Evolutionary conservation across 2,797 vertebrate species (phyloP).

Genomic region (Notamacropus eugenii): DNA sequence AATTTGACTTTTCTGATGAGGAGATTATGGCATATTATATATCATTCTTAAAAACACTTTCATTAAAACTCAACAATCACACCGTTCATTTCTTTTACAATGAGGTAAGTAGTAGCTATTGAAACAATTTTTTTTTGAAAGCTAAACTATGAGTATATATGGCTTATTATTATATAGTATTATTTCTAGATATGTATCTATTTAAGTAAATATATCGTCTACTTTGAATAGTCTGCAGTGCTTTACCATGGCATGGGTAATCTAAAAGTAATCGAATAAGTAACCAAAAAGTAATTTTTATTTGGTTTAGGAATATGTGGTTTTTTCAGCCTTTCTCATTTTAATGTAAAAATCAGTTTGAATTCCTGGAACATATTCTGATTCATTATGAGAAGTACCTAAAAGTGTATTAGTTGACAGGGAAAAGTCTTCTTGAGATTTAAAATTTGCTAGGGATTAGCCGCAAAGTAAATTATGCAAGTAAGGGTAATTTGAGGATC

Average conservation of each 20-base stretch:
- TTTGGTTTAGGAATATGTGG: neutral
- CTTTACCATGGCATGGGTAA: neutral
- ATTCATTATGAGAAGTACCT: neutral
- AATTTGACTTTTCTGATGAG: slow-evolving; percentile 99
- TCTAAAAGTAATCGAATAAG: neutral
- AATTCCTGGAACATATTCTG: neutral
- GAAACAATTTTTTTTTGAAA: neutral
- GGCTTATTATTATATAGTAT: neutral
- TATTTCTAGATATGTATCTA: neutral
- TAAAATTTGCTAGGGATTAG: neutral
- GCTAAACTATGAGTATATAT: neutral
- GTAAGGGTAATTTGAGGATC: neutral
- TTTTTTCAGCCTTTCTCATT: neutral
- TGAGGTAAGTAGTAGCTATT: slow-evolving; percentile 89
- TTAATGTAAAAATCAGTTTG: neutral
- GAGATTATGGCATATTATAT: slow-evolving; percentile 99
- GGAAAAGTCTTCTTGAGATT: neutral
- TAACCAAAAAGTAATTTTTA: neutral
- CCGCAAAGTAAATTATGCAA: neutral
- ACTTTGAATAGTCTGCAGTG: neutral
- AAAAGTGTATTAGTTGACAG: neutral
- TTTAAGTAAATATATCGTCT: neutral
- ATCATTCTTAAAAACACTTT: slow-evolving; percentile 98
- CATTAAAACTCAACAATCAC: slow-evolving; percentile 98
- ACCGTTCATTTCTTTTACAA: slow-evolving; percentile 99